Base-by-base conservation (phyloP, 2,797 vertebrate genomes). In the Anguilla obscura region DNA sequence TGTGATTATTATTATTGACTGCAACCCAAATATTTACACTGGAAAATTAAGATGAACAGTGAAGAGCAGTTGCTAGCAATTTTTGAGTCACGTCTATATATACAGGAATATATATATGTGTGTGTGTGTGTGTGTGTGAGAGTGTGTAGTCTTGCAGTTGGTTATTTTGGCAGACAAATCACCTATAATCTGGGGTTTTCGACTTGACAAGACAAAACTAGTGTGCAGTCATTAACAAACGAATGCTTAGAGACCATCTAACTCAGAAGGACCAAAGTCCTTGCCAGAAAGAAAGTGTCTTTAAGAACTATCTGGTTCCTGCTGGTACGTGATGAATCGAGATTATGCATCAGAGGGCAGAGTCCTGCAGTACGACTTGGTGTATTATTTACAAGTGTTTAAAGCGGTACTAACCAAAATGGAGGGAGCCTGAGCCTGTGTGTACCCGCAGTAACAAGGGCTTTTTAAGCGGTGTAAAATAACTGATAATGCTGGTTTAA, bases 281-380 rank as follows among this genome's bases (percentile, higher is more conserved):
- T 93, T 94, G 93, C 94, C 91, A 88, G 85, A 90, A 91, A 87
- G 92, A 93, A 91, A 90, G 90, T 21, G 88, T 87, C 94, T 90
- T 91, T 88, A 89, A 90, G 90, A 92, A 93, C 94, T 94, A 94
- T 95, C 94, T 95, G 94, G 92, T 91, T 93, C 71, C 56, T 90
- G 90, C 90, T 85, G 90, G 76, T 56, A 90, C 89, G 82, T 90
- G 86, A 90, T 90, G 93, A 93, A 24, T 93, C 93, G 91, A 88
- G 91, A 71, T 93, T 92, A 93, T 95, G 93, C 93, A 87, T 92
- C 85, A 90, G 89, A 92, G 93, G 94, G 93, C 91, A 91, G 92
- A 92, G 90, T 89, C 93, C 91, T 93, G 93, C 91, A 92, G 90
- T 87, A 24, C 52, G 86, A 84, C 16, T 87, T 14, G 27, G 27